phyloP scores from a whole-genome alignment of 2,888 invertebrate species.

The Seira sanloemensis region DNA sequence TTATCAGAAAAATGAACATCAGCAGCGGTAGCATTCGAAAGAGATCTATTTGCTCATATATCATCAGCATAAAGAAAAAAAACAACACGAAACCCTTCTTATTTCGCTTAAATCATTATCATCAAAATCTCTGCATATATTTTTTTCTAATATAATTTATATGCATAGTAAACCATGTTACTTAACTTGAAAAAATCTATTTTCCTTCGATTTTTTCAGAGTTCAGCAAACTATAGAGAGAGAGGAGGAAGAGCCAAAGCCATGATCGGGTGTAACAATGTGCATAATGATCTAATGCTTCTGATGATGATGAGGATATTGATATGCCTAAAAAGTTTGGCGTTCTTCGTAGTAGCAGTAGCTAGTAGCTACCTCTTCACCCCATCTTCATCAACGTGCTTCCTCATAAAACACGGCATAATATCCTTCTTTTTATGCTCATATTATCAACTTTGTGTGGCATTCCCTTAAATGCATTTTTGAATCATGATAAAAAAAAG shows the following conservation, averaged over 20 bases:
- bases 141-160: neutral
- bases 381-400: constrained; percentile 34
- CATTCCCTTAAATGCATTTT: constrained; percentile 37
- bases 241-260: neutral
- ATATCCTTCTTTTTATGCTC: constrained; percentile 40
- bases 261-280: neutral
- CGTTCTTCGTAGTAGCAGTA: constrained; percentile 1
- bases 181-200: constrained; percentile 31
- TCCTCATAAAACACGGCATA: constrained; percentile 50
- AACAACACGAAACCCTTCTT: neutral
- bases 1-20: neutral
- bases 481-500: constrained; percentile 51
- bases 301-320: constrained; percentile 18
- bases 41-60: neutral
- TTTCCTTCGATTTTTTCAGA: constrained; percentile 37
- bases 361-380: constrained; percentile 35
- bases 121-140: neutral
- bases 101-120: neutral
- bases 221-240: constrained; percentile 42
- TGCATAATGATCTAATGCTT: constrained; percentile 39
- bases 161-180: neutral
- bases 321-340: neutral
- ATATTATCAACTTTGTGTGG: constrained; percentile 20
- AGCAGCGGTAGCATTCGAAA: constrained; percentile 2
- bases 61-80: constrained; percentile 8